Conservation (phyloP, 2,888 invertebrate genomes). For the Oligia strigilis region DNA sequence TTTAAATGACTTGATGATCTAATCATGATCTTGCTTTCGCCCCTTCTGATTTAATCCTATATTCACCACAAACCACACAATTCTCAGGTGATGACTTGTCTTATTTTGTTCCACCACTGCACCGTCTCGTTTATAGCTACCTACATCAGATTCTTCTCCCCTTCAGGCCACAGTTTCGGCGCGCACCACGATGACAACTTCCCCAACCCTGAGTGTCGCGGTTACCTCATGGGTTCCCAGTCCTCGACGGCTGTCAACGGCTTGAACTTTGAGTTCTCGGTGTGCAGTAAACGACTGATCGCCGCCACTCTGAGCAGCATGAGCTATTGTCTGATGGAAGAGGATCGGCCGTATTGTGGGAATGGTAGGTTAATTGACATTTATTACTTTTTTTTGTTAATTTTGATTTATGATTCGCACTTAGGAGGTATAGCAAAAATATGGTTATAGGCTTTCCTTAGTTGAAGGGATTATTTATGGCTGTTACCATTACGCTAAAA, state of each 20-base stretch:
- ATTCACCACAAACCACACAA: background rate
- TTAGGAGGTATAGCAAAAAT: no score
- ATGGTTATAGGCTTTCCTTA: no score
- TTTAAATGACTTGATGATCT: background rate
- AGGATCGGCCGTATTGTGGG: constrained; percentile 87
- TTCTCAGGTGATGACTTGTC: background rate
- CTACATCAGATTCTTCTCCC: background rate
- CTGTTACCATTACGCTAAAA: no score
- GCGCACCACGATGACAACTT: constrained; percentile 89
- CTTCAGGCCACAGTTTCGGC: constrained; percentile 89
- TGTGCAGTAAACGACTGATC: constrained; percentile 88
- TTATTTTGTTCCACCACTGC: background rate
- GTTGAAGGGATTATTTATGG: no score
- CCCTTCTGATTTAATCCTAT: background rate
- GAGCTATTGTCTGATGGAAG: constrained; percentile 86
- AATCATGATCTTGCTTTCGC: background rate
- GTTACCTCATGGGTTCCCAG: constrained; percentile 88
- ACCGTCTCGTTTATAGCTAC: no score
- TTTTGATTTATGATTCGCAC: no score
- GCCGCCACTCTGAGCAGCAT: constrained; percentile 85
- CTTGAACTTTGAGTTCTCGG: constrained; percentile 85
- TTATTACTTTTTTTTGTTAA: no score
- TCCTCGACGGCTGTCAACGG: constrained; percentile 77
- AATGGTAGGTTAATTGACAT: constrained; percentile 80
- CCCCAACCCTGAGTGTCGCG: constrained; percentile 82